Evolutionary conservation across 2,113 vertebrate genomes (phyloP).

Genomic region (Dolichotis patagonum): DNA sequence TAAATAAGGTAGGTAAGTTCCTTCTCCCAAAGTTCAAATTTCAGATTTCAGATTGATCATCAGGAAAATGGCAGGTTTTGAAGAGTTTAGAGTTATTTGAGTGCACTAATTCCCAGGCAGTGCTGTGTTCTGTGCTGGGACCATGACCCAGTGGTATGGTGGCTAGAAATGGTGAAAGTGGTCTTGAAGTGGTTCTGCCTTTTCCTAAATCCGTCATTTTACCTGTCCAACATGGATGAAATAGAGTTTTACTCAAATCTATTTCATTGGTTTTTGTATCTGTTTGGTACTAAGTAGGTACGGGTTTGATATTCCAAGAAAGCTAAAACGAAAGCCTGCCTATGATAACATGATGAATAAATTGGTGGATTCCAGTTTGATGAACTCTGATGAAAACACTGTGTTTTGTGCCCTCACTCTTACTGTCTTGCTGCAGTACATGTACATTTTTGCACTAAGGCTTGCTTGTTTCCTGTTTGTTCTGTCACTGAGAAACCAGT

Average conservation of each 20-base stretch:
- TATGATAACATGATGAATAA: slow-evolving; percentile 9
- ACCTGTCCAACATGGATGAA: not conserved
- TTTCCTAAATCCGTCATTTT: not conserved
- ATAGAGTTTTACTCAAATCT: not conserved
- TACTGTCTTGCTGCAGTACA: not conserved
- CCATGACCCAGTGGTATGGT: not conserved
- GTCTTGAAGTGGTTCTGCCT: not conserved
- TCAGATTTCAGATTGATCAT: not conserved
- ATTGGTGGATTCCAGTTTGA: not conserved
- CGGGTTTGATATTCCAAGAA: not conserved
- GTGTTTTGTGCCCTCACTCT: not conserved
- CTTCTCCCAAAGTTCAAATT: not conserved
- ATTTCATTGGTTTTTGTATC: slow-evolving; percentile 20
- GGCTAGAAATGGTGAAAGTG: not conserved
- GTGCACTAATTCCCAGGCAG: not conserved
- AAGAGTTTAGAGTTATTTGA: not conserved
- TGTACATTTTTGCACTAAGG: not conserved
- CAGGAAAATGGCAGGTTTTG: not conserved
- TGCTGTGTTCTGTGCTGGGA: not conserved
- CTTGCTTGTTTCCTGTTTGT: not conserved
- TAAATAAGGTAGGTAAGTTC: not conserved
- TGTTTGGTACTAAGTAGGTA: slow-evolving; percentile 40
- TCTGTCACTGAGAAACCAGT: not conserved
- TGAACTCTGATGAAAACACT: not conserved
- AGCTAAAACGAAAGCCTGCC: not conserved